Evolutionary conservation across 92 coral and sea anemone species (phyloP).

Genomic region (Parazoanthus atlanticus): DNA sequence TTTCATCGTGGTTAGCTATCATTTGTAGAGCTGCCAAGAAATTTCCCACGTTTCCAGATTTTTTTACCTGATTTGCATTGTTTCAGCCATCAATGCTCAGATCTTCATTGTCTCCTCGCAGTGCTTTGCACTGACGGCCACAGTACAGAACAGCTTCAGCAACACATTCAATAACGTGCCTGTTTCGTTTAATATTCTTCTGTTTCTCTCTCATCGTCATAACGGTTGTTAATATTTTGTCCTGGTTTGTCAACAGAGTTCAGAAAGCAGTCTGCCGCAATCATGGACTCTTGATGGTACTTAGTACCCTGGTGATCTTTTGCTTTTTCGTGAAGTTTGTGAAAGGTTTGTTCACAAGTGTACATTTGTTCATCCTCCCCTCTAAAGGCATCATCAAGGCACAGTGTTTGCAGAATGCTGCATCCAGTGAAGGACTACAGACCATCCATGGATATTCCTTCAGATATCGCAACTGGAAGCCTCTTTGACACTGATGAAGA

Average conservation of each 20-base stretch:
- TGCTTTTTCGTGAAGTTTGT: conserved; percentile 44
- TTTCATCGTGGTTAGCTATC: conserved; percentile 10
- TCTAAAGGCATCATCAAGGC: conserved; percentile 46
- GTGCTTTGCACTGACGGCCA: conserved; percentile 38
- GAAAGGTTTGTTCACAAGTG: conserved; percentile 53
- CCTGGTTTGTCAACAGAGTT: conserved; percentile 42
- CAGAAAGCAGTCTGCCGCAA: conserved; percentile 31
- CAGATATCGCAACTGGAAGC: conserved; percentile 36
- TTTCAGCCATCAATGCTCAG: too few relatives aligned
- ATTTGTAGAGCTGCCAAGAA: neutral
- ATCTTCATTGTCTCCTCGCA: conserved; percentile 30
- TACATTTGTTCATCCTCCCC: conserved; percentile 37
- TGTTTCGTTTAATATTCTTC: conserved; percentile 37
- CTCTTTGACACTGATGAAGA: conserved; percentile 25
- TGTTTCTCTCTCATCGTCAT: conserved; percentile 32
- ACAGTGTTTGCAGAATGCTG: conserved; percentile 47
- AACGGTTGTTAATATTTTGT: conserved; percentile 35
- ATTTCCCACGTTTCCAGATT: conserved; percentile 38
- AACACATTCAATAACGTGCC: conserved; percentile 41
- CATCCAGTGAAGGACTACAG: conserved; percentile 34
- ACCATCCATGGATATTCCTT: conserved; percentile 39
- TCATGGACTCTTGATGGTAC: conserved; percentile 39
- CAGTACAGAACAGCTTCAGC: conserved; percentile 41
- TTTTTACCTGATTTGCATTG: neutral
- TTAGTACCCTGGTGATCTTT: conserved; percentile 25